A percentile compares a stretch with the other conserved stretches of the same genome.
phyloP scores from a whole-genome alignment of 2,113 vertebrate species.

The Chinchilla lanigera region DNA sequence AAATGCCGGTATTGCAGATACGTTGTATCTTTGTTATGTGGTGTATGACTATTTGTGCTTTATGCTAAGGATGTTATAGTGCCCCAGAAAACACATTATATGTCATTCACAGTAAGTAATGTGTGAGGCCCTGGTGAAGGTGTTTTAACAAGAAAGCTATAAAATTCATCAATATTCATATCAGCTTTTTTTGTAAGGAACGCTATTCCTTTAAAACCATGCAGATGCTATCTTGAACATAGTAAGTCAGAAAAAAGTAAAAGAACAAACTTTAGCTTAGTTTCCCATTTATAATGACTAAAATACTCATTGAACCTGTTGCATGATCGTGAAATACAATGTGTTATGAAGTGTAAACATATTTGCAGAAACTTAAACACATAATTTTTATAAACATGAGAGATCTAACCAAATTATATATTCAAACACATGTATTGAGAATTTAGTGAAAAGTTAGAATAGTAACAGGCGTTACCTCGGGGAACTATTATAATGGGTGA shows the following conservation, averaged over 20 bases:
- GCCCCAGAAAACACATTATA: not conserved
- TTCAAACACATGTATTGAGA: not conserved
- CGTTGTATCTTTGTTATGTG: not conserved
- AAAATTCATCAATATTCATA: not conserved
- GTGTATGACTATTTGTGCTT: not conserved
- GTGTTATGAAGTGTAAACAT: not conserved
- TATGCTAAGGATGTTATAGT: not conserved
- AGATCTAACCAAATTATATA: not conserved
- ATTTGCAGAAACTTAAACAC: not conserved
- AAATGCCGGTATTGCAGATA: not conserved
- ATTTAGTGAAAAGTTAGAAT: not conserved
- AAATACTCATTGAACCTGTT: slow-evolving; percentile 3
- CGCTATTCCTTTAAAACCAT: not conserved
- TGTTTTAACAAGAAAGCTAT: not conserved
- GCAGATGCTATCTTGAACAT: not conserved
- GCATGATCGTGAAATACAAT: not conserved
- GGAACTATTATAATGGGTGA: not conserved
- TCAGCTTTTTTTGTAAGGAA: not conserved
- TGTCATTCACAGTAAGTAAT: not conserved
- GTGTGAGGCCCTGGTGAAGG: not conserved
- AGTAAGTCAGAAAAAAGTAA: not conserved
- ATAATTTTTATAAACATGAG: slow-evolving; percentile 4
- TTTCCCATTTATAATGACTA: not conserved
- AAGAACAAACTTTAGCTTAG: not conserved
- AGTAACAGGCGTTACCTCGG: not conserved